A percentile compares a stretch with the other conserved stretches of the same genome.
phyloP scores from a whole-genome alignment of 2,797 vertebrate species.

The Channa striata region DNA sequence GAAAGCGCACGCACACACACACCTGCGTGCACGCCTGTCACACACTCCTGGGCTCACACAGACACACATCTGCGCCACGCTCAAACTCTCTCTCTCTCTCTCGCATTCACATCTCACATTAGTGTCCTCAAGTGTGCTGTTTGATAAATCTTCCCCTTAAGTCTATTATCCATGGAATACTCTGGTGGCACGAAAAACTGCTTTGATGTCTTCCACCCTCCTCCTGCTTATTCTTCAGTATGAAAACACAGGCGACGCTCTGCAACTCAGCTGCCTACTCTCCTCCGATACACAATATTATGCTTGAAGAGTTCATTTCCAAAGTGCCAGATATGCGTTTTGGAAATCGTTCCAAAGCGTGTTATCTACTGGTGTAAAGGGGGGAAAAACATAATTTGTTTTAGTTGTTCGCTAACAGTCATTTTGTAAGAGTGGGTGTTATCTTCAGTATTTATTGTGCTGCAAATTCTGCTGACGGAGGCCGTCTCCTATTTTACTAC shows the following conservation, averaged over 20 bases:
- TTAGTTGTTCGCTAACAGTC: conserved; percentile 23
- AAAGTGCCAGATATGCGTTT: conserved; percentile 59
- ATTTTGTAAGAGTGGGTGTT: conserved; percentile 34
- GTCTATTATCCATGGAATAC: conserved; percentile 79
- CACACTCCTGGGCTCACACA: conserved; percentile 9
- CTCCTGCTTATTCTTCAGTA: conserved; percentile 68
- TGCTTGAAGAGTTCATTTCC: conserved; percentile 56
- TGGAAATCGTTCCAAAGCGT: conserved; percentile 38
- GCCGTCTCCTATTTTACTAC: not conserved
- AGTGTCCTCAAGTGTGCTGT: conserved; percentile 72
- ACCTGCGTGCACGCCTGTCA: not conserved
- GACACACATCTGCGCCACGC: conserved; percentile 25
- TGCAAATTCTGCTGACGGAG: not conserved
- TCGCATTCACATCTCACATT: conserved; percentile 67
- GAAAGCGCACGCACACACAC: conserved; percentile 25
- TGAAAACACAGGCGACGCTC: conserved; percentile 60
- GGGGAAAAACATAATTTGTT: conserved; percentile 20
- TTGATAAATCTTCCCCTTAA: conserved; percentile 81
- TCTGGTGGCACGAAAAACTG: conserved; percentile 70
- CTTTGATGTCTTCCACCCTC: conserved; percentile 77
- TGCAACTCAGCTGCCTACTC: conserved; percentile 60
- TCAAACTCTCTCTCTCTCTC: conserved; percentile 46
- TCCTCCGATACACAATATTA: conserved; percentile 49
- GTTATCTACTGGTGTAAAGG: conserved; percentile 31
- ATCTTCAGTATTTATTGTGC: conserved; percentile 7